Conservation (phyloP, 1,140 invertebrate species). For the Papilio helenus region DNA sequence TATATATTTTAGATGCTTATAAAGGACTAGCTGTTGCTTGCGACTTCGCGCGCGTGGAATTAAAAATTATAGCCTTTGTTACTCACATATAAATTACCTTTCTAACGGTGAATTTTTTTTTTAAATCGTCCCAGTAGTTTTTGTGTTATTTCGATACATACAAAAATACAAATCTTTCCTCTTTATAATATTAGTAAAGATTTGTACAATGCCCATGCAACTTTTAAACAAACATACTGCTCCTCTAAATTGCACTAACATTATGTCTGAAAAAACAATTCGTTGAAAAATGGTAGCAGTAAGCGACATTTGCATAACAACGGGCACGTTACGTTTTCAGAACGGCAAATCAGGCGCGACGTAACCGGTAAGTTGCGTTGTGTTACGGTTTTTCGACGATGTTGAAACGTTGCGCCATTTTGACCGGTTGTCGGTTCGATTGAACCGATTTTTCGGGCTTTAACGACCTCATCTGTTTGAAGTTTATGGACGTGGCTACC, state of each 20-base stretch:
- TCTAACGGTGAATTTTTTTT: too few relatives aligned
- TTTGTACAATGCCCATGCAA: too few relatives aligned
- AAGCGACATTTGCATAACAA: constrained; percentile 35
- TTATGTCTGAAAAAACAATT: constrained; percentile 17
- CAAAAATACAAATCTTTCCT: too few relatives aligned
- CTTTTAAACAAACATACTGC: too few relatives aligned
- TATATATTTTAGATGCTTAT: too few relatives aligned
- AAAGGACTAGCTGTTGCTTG: too few relatives aligned
- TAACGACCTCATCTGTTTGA: neutral
- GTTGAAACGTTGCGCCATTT: constrained; percentile 26
- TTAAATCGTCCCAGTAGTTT: too few relatives aligned
- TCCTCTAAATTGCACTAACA: neutral
- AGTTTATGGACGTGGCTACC: neutral
- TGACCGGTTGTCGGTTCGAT: constrained; percentile 16
- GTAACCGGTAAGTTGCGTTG: constrained; percentile 34
- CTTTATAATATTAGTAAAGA: too few relatives aligned
- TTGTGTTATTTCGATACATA: too few relatives aligned
- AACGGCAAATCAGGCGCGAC: constrained; percentile 16
- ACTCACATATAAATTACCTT: too few relatives aligned
- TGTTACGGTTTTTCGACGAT: constrained; percentile 30
- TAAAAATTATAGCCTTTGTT: too few relatives aligned
- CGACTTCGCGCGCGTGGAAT: too few relatives aligned
- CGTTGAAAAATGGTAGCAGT: constrained; percentile 9
- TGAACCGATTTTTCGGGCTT: constrained; percentile 3
- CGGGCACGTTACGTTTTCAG: constrained; percentile 29